Percentiles rank a stretch among this genome's conserved stretches.
Conservation (phyloP, 2,888 invertebrate species). For the Cremastinae sp. region DNA sequence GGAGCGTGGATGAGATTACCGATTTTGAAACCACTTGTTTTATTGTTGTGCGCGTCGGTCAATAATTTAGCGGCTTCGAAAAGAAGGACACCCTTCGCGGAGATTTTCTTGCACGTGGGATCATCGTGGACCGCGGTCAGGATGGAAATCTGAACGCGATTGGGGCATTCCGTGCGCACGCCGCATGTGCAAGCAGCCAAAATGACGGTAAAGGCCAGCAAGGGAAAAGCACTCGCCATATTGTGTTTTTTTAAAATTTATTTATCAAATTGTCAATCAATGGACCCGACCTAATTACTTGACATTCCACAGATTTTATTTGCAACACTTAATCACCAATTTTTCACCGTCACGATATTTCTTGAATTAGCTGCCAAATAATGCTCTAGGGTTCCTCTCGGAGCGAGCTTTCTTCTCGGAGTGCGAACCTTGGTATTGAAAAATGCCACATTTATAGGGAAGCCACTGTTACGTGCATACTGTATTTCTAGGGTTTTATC, state of each 20-base stretch:
- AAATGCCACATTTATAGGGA: conserved; percentile 75
- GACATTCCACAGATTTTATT: conserved; percentile 18
- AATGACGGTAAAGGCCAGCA: conserved; percentile 66
- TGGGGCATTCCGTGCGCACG: conserved; percentile 71
- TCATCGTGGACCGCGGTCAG: conserved; percentile 75
- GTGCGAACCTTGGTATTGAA: conserved; percentile 76
- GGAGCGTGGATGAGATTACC: conserved; percentile 71
- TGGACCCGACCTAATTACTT: conserved; percentile 3
- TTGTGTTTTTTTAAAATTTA: background rate
- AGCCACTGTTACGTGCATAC: conserved; percentile 71
- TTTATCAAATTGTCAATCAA: background rate
- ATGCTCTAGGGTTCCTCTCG: conserved; percentile 11
- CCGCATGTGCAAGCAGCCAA: conserved; percentile 75
- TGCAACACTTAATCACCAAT: conserved; percentile 13
- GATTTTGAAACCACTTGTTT: conserved; percentile 73
- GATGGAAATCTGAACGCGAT: conserved; percentile 70
- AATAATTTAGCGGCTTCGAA: conserved; percentile 75
- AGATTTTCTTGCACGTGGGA: conserved; percentile 71
- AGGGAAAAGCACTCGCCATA: conserved; percentile 58
- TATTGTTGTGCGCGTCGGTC: conserved; percentile 73
- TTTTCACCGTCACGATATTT: background rate
- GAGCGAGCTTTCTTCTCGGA: conserved; percentile 57
- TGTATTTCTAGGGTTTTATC: conserved; percentile 74
- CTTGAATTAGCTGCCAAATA: background rate
- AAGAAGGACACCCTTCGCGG: conserved; percentile 72